phyloP scores from a whole-genome alignment of 64 coral and sea anemone species.

The Platygyra sinensis region DNA sequence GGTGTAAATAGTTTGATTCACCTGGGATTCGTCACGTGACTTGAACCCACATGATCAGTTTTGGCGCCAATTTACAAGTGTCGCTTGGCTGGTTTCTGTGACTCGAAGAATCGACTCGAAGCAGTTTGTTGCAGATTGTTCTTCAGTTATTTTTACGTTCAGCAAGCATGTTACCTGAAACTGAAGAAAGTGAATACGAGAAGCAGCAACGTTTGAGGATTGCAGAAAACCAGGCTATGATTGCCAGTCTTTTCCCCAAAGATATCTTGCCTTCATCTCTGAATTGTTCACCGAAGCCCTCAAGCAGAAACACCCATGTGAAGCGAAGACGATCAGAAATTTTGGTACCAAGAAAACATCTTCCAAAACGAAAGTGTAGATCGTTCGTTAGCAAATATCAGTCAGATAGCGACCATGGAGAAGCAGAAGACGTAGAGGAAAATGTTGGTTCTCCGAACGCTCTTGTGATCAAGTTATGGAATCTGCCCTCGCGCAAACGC shows the following conservation, averaged over 20 bases:
- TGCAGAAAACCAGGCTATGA: constrained; percentile 86
- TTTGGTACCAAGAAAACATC: constrained; percentile 44
- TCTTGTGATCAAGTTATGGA: constrained; percentile 75
- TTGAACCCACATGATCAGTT: too few species aligned
- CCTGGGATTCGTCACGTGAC: too few species aligned
- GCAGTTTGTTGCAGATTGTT: too few species aligned
- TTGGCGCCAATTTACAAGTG: too few species aligned
- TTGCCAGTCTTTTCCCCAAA: constrained; percentile 76
- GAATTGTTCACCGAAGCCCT: neutral
- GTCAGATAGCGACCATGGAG: constrained; percentile 44
- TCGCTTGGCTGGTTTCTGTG: too few species aligned
- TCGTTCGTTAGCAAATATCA: constrained; percentile 46
- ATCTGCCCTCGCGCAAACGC: constrained; percentile 41
- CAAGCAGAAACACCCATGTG: neutral
- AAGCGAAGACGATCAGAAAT: constrained; percentile 55
- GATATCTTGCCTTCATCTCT: neutral
- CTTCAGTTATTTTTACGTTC: neutral
- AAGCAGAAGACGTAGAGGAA: constrained; percentile 57
- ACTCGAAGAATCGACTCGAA: too few species aligned
- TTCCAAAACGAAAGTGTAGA: constrained; percentile 65
- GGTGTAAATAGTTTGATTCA: too few species aligned
- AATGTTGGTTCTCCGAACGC: constrained; percentile 62
- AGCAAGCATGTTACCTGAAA: constrained; percentile 13
- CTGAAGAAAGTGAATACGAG: constrained; percentile 76
- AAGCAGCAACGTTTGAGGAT: constrained; percentile 61